Percentiles rank a stretch among this genome's conserved stretches.
phyloP scores from a whole-genome alignment of 2,113 vertebrate species.

The Fregata magnificens region DNA sequence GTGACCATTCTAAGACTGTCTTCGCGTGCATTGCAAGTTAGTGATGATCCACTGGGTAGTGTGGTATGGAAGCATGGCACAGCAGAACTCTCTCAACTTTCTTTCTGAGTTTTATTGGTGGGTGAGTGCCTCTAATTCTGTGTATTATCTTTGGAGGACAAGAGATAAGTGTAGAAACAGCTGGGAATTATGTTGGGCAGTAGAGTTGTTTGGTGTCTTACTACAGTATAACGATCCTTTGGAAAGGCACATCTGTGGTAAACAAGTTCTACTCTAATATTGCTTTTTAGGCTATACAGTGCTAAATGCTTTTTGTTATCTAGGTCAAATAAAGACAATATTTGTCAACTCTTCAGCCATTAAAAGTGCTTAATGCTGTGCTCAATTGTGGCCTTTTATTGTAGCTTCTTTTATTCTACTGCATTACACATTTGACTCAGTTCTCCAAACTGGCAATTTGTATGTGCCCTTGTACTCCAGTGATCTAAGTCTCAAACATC shows the following conservation, averaged over 20 bases:
- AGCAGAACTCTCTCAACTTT: background rate
- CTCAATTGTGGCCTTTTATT: background rate
- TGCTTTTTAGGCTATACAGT: too few species aligned
- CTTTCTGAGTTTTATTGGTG: background rate
- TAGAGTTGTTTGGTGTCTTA: background rate
- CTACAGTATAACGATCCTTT: background rate
- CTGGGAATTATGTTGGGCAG: background rate
- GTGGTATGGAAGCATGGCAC: background rate
- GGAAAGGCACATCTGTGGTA: background rate
- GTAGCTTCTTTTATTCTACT: background rate
- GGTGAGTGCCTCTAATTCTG: background rate
- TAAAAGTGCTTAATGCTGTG: background rate
- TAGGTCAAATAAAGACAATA: background rate
- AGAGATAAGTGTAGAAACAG: background rate
- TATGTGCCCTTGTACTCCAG: background rate
- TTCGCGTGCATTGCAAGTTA: background rate
- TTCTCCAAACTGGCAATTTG: background rate
- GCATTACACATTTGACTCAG: background rate
- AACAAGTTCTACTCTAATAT: background rate
- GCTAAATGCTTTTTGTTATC: background rate
- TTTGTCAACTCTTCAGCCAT: background rate
- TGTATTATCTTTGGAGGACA: background rate
- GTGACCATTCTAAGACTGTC: background rate
- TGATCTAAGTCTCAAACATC: rapidly evolving
- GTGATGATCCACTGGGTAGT: background rate